Conservation (phyloP, 2,797 vertebrate genomes). For the Macropodus opercularis region DNA sequence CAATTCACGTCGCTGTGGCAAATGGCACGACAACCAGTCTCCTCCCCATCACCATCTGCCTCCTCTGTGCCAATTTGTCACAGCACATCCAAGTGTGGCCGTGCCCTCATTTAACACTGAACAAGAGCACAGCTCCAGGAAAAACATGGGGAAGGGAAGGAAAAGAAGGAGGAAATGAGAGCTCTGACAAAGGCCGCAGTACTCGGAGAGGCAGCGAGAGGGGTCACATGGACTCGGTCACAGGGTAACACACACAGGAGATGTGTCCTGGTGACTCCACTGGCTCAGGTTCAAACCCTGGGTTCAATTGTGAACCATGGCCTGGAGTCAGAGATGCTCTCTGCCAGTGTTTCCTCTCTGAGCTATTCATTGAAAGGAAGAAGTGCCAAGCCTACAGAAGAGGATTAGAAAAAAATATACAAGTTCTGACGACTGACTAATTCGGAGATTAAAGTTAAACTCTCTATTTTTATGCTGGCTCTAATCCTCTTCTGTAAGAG, state of each 20-base stretch:
- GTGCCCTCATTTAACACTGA: conserved; percentile 68
- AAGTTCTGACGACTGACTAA: too few species aligned
- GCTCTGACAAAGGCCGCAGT: conserved; percentile 28
- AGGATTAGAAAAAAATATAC: too few species aligned
- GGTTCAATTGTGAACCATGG: conserved; percentile 6
- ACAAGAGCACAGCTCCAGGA: conserved; percentile 30
- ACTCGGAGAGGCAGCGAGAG: conserved; percentile 14
- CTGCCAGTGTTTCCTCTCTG: not conserved
- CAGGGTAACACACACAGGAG: conserved; percentile 16
- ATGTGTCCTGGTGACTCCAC: not conserved
- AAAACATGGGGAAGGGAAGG: conserved; percentile 13
- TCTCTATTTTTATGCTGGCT: too few species aligned
- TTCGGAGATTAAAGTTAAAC: not conserved
- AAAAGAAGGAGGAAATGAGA: conserved; percentile 31
- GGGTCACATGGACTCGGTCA: conserved; percentile 62
- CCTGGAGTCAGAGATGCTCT: not conserved
- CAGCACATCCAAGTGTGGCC: conserved; percentile 68
- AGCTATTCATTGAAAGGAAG: not conserved
- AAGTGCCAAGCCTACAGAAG: too few species aligned
- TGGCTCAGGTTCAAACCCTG: not conserved
- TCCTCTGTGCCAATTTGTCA: conserved; percentile 77
- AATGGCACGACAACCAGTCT: conserved; percentile 69
- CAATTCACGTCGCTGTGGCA: conserved; percentile 68
- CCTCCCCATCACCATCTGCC: conserved; percentile 75
- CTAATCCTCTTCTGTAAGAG: too few species aligned